A percentile compares a stretch with the other conserved stretches of the same genome.
Conservation (phyloP, 2,113 vertebrate genomes). For the Spilogale gracilis region DNA sequence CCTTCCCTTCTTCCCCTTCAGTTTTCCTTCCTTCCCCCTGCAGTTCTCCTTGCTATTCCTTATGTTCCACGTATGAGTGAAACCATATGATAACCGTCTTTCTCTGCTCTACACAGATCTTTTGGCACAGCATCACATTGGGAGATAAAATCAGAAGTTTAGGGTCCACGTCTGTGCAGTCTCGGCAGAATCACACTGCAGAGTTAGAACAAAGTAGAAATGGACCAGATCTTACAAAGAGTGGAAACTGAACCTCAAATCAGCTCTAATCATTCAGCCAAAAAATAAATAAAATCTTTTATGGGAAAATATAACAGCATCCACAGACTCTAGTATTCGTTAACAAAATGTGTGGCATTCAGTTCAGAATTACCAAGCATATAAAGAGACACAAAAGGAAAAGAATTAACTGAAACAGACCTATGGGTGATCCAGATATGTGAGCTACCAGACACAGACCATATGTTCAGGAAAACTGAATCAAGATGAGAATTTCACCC, state of each 20-base stretch:
- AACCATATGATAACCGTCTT: too few relatives aligned
- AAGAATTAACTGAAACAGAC: constrained; percentile 21
- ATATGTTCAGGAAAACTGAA: background rate
- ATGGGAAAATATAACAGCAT: background rate
- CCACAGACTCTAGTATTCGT: background rate
- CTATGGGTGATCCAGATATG: background rate
- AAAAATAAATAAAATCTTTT: background rate
- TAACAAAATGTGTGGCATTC: constrained; percentile 34
- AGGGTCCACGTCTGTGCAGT: background rate
- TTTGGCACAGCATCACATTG: background rate
- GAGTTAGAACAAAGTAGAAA: background rate
- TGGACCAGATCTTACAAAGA: background rate
- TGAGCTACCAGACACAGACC: background rate
- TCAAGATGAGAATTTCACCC: background rate
- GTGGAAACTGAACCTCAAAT: constrained; percentile 1
- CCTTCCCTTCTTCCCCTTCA: too few relatives aligned
- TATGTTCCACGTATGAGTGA: too few relatives aligned
- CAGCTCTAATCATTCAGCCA: background rate
- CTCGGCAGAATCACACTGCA: background rate
- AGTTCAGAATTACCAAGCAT: background rate
- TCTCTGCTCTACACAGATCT: background rate
- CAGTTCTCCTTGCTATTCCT: too few relatives aligned
- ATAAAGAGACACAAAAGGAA: background rate
- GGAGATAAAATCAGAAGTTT: background rate
- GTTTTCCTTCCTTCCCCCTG: too few relatives aligned